These are phyloP conservation scores for Vesta saturnalis DNA, from an alignment of 2,888 invertebrate species.

Conservation along the genomic window DNA sequence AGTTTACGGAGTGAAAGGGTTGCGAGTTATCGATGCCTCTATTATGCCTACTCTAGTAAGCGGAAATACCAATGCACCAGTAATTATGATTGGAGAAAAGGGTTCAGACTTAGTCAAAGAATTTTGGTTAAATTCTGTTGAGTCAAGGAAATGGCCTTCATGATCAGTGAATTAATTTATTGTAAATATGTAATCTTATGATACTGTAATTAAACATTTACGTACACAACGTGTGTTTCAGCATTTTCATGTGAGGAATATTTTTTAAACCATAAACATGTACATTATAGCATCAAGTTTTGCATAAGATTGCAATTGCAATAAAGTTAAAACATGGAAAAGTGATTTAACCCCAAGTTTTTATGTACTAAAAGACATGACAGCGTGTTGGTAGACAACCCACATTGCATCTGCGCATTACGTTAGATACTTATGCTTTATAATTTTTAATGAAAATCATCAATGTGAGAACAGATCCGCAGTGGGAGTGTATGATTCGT, in stretches of 20 bases:
- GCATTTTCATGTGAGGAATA: too few species aligned
- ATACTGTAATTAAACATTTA: neutral
- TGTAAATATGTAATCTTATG: neutral
- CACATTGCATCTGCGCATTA: too few species aligned
- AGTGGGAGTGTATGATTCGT: slow-evolving; percentile 89
- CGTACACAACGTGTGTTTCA: neutral
- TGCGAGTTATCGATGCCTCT: slow-evolving; percentile 85
- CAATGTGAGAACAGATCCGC: slow-evolving; percentile 81
- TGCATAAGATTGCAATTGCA: too few species aligned
- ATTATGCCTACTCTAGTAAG: slow-evolving; percentile 88
- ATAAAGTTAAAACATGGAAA: too few species aligned
- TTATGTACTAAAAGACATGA: too few species aligned
- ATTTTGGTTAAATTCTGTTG: slow-evolving; percentile 73
- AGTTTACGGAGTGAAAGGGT: slow-evolving; percentile 81
- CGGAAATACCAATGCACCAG: slow-evolving; percentile 87
- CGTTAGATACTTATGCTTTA: too few species aligned
- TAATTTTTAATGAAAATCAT: too few species aligned
- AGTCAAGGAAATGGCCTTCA: neutral
- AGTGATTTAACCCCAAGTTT: too few species aligned
- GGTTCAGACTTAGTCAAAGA: slow-evolving; percentile 89
- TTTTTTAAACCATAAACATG: too few species aligned
- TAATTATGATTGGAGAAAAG: slow-evolving; percentile 91
- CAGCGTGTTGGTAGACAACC: too few species aligned
- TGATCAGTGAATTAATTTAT: neutral
- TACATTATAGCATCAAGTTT: too few species aligned